Percentiles rank a stretch among this genome's conserved stretches.
Evolutionary conservation across 2,888 invertebrate species (phyloP).

Genomic region (Drosophila prolongata): DNA sequence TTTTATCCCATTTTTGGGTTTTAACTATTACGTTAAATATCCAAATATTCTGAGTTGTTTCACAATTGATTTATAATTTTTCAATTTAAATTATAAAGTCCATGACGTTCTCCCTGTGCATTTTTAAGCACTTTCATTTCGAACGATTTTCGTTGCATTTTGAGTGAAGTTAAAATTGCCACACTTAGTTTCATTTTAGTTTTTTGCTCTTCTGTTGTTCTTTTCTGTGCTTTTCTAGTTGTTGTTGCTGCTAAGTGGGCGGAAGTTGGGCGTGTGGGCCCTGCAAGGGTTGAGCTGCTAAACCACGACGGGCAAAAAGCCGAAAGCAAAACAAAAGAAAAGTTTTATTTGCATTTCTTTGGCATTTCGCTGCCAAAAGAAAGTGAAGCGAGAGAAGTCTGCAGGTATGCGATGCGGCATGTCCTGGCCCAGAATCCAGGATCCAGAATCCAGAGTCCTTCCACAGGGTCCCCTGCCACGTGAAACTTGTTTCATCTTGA

Average conservation of each 20-base stretch:
- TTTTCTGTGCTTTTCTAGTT: slow-evolving; percentile 1
- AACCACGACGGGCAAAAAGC: slow-evolving; percentile 21
- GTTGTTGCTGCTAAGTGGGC: neutral
- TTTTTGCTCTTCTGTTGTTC: neutral
- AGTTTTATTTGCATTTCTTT: slow-evolving; percentile 75
- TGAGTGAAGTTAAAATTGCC: slow-evolving; percentile 57
- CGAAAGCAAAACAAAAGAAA: slow-evolving; percentile 37
- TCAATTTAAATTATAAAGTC: no score
- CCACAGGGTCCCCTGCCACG: slow-evolving; percentile 24
- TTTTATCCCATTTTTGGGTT: no score
- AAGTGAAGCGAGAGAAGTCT: slow-evolving; percentile 54
- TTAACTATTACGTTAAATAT: no score
- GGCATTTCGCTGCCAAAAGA: slow-evolving; percentile 63
- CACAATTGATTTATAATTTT: no score
- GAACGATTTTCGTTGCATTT: slow-evolving; percentile 45
- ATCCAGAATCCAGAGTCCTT: slow-evolving; percentile 14
- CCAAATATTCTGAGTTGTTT: no score
- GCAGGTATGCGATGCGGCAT: slow-evolving; percentile 61
- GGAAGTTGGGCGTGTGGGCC: slow-evolving; percentile 8
- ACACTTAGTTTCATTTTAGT: slow-evolving; percentile 14
- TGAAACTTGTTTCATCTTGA: slow-evolving; percentile 58
- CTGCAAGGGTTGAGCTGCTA: slow-evolving; percentile 43
- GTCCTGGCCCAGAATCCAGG: slow-evolving; percentile 31
- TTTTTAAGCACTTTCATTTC: slow-evolving; percentile 40
- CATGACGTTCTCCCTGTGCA: neutral